A percentile compares a stretch with the other conserved stretches of the same genome.
Conservation (phyloP, 2,113 vertebrate genomes). For the Hemicordylus capensis region DNA sequence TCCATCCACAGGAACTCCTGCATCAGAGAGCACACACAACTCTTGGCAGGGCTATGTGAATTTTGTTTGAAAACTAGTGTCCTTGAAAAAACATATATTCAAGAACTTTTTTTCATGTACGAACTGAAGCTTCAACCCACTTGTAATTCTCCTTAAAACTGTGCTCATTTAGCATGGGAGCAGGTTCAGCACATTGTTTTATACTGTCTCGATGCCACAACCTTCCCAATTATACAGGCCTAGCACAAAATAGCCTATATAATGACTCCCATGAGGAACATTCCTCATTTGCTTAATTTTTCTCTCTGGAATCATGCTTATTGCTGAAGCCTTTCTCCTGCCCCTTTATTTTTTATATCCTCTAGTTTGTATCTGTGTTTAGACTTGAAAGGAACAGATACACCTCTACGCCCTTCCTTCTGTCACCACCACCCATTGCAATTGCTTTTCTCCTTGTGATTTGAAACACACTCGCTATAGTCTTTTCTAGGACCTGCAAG, state of each 20-base stretch:
- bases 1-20: background rate
- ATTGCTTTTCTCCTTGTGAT: background rate
- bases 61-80: background rate
- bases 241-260: conserved; percentile 20
- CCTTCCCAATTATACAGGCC: conserved; percentile 19
- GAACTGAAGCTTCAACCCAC: background rate
- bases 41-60: background rate
- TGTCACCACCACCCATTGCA: background rate
- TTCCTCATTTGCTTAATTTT: conserved; percentile 29
- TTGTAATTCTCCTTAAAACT: conserved; percentile 3
- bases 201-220: background rate
- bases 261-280: conserved; percentile 26
- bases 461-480: background rate
- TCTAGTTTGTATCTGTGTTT: background rate
- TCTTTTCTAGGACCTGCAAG: background rate
- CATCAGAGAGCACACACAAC: background rate
- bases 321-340: conserved; percentile 8
- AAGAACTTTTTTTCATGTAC: background rate
- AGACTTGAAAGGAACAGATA: background rate
- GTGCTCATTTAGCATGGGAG: background rate
- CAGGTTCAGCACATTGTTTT: background rate
- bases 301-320: conserved; percentile 31
- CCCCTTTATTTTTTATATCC: background rate
- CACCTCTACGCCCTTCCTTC: background rate
- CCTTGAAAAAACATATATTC: background rate